Evolutionary conservation across 64 coral and sea anemone genomes (phyloP), one percentile per base, ranked within the genome.

Genomic region (Astreopora myriophthalma): DNA sequence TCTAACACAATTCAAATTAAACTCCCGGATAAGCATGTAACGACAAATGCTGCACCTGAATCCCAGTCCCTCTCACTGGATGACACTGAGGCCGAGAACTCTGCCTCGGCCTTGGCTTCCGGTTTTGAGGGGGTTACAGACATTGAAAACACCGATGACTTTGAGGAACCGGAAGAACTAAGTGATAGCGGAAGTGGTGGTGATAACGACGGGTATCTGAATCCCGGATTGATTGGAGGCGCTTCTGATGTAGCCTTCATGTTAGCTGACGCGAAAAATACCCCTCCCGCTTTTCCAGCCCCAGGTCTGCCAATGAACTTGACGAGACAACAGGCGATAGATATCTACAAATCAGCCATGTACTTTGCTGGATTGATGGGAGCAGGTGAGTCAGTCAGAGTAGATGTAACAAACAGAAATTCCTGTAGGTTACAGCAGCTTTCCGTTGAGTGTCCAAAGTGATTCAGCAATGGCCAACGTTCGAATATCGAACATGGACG

Each of bases 281-380:
- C n/a, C 32, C 79, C 57, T 17, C 79, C 26, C 26, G 26, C 55
- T n/a, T 65, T 83, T 63, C 51, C 79, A 83, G 33, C n/a, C 2
- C 51, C 79, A 25, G 79, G 79, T 16, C 79, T 83, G 0, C 79
- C 79, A 2, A 37, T 62, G 79, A 83, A 83, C 19, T 83, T 83
- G 31, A 83, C 79, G 9, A 35, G 79, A 5, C 29, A 83, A 60
- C 79, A 83, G 22, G 79, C 79, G 5, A 33, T 83, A 34, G 79
- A 83, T 83, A 83, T 83, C 34, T 83, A 83, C 32, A 83, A 83
- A 83, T 83, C 79, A 83, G 79, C 79, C 27, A 64, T 83, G 79
- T 83, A 83, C 57, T 83, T 83, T 11, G 79, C 79, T 65, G 79
- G 79, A 19, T 38, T 83, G 29, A 37, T 83, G 49, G 31, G 51